Percentiles rank a stretch among this genome's conserved stretches.
These are phyloP conservation scores for Trichacis sp. DNA, from an alignment of 2,888 invertebrate species.

Conservation along the genomic window DNA sequence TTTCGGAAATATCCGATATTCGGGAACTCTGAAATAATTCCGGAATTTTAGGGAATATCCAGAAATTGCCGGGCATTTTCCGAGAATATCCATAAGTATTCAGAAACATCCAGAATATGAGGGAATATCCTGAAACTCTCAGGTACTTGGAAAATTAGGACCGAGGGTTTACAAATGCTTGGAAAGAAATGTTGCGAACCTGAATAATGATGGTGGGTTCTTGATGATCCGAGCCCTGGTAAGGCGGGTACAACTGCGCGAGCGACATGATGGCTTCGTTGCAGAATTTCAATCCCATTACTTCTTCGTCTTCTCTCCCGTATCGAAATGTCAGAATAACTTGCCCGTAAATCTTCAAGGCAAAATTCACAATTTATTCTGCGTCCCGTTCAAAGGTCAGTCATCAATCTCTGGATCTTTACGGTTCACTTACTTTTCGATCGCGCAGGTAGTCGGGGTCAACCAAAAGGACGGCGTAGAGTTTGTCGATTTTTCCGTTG, in stretches of 20 bases:
- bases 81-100: too few species aligned
- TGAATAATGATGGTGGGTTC: conserved; percentile 79
- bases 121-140: too few species aligned
- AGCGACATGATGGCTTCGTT: conserved; percentile 96
- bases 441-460: conserved; percentile 89
- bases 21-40: too few species aligned
- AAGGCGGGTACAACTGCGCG: conserved; percentile 85
- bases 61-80: too few species aligned
- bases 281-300: conserved; percentile 97
- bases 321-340: conserved; percentile 95
- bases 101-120: too few species aligned
- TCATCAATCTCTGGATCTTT: background rate
- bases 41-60: too few species aligned
- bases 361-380: background rate
- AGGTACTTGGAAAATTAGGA: too few species aligned
- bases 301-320: conserved; percentile 97
- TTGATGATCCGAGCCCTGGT: conserved; percentile 68
- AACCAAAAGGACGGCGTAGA: conserved; percentile 92
- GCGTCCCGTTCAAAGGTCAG: background rate
- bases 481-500: conserved; percentile 79
- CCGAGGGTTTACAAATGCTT: too few species aligned
- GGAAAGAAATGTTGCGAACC: conserved; percentile 71
- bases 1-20: too few species aligned
- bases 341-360: conserved; percentile 80
- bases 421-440: conserved; percentile 74